Percentiles rank a stretch among this genome's conserved stretches.
Conservation (phyloP, 2,888 invertebrate genomes). For the Protonemura montana region DNA sequence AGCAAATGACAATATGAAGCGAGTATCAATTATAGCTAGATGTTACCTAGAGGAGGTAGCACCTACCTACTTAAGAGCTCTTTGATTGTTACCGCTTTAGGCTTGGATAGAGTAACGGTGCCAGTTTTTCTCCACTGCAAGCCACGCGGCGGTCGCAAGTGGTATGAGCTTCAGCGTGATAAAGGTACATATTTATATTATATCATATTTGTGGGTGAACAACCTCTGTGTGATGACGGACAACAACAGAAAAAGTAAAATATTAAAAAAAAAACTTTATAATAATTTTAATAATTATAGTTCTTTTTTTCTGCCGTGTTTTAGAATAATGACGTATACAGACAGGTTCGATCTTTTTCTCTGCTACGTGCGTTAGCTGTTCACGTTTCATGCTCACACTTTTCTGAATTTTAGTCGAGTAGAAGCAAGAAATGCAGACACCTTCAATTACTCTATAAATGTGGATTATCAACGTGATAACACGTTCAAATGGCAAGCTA, state of each 20-base stretch:
- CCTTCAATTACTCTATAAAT: not conserved
- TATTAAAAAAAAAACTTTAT: slow-evolving; percentile 12
- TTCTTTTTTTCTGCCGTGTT: not conserved
- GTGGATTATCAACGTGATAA: no score
- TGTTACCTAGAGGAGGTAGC: no score
- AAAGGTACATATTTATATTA: not conserved
- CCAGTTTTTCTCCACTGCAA: slow-evolving; percentile 1
- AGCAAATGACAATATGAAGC: no score
- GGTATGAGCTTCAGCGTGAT: not conserved
- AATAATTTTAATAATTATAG: not conserved
- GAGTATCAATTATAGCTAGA: no score
- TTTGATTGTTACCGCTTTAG: slow-evolving; percentile 2
- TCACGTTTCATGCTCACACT: not conserved
- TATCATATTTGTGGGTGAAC: slow-evolving; percentile 30
- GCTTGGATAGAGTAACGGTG: slow-evolving; percentile 20
- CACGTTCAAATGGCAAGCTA: no score
- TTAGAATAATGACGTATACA: not conserved
- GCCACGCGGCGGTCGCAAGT: not conserved
- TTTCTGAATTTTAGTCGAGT: not conserved
- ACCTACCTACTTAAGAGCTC: not conserved
- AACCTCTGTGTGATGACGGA: slow-evolving; percentile 23
- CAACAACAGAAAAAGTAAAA: not conserved
- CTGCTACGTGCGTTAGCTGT: not conserved
- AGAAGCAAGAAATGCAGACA: not conserved
- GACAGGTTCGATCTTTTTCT: not conserved